Conservation (phyloP, 2,888 invertebrate species). For the Eupithecia subumbrata region DNA sequence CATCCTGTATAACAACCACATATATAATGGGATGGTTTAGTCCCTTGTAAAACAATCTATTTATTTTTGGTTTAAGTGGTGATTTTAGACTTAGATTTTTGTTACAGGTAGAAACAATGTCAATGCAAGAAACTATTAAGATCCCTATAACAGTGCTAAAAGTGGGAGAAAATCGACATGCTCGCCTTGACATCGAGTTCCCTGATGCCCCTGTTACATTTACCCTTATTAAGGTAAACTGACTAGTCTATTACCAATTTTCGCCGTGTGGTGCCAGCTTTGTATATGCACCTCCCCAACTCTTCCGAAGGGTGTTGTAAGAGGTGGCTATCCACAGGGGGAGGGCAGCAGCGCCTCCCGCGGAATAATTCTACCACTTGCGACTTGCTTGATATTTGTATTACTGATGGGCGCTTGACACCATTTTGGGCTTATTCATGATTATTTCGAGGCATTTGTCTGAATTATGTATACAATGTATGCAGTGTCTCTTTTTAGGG, state of each 20-base stretch:
- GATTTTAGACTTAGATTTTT: background rate
- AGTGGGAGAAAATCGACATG: conserved; percentile 89
- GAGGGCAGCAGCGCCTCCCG: too few species aligned
- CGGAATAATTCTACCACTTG: too few species aligned
- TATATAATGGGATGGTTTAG: too few species aligned
- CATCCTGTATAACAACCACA: too few species aligned
- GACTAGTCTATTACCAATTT: too few species aligned
- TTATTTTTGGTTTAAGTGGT: background rate
- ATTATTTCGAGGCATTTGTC: conserved; percentile 83
- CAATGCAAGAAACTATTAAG: conserved; percentile 90
- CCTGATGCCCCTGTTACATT: conserved; percentile 94
- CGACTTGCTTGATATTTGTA: conserved; percentile 15
- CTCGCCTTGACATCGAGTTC: conserved; percentile 92
- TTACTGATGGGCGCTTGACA: conserved; percentile 65
- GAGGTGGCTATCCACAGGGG: too few species aligned
- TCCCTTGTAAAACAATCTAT: too few species aligned
- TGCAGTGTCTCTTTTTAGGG: too few species aligned
- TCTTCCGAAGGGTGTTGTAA: too few species aligned
- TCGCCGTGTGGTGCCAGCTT: too few species aligned
- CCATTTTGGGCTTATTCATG: conserved; percentile 77
- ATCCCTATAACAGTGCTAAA: conserved; percentile 93
- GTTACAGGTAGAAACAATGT: conserved; percentile 88
- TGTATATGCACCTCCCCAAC: too few species aligned
- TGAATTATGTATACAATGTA: conserved; percentile 52
- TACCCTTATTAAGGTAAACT: conserved; percentile 86